phyloP scores from a whole-genome alignment of 2,113 vertebrate species.

The Tylochromis polylepis region DNA sequence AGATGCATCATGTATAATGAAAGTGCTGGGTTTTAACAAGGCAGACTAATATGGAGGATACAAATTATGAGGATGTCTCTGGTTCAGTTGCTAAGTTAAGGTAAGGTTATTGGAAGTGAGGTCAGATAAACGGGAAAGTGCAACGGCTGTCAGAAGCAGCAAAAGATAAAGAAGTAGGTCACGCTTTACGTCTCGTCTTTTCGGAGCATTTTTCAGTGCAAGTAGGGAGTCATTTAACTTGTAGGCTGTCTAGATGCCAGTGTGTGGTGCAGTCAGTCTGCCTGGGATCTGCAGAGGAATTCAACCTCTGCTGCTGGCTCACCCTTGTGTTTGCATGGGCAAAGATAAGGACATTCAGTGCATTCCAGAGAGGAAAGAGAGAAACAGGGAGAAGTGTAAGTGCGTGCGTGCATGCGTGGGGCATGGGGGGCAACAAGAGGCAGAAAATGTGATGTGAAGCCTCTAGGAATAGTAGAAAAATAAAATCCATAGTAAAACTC shows the following conservation, averaged over 20 bases:
- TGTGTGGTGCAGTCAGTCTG: not conserved
- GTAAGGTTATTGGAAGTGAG: not conserved
- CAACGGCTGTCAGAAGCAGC: not conserved
- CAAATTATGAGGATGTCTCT: not conserved
- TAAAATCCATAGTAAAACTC: not conserved
- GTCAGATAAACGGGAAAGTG: not conserved
- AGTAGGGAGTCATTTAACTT: not conserved
- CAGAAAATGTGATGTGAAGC: not conserved
- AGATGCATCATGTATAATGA: not conserved
- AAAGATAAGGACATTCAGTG: constrained; percentile 66
- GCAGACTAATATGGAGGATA: not conserved
- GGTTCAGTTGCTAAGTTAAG: not conserved
- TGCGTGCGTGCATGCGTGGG: not conserved
- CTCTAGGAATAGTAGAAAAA: not conserved
- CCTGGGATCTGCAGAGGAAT: constrained; percentile 52
- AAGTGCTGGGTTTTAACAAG: not conserved
- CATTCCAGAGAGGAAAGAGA: constrained; percentile 54
- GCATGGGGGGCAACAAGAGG: not conserved
- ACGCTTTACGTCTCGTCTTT: not conserved
- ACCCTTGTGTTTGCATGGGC: constrained; percentile 59
- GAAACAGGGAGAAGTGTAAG: not conserved
- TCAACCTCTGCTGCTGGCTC: constrained; percentile 49
- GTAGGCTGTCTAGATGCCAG: constrained; percentile 18
- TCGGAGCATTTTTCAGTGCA: not conserved
- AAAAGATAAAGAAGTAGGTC: not conserved